Conservation (phyloP, 2,113 vertebrate species). For the Sminthopsis crassicaudata region DNA sequence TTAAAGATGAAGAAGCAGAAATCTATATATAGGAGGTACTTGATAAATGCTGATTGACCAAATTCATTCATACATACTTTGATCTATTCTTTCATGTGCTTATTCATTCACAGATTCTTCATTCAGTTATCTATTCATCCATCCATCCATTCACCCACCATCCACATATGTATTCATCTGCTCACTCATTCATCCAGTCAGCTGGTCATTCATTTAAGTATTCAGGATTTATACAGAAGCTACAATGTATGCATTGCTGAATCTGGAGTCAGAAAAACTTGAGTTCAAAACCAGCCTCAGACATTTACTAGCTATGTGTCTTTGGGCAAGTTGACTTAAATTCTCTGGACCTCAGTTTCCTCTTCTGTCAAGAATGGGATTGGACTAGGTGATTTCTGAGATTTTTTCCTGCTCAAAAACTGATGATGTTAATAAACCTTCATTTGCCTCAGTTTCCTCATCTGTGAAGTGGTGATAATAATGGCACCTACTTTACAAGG, state of each 20-base stretch:
- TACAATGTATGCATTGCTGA: neutral
- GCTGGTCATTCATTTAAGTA: neutral
- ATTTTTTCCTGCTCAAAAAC: neutral
- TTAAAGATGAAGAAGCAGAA: neutral
- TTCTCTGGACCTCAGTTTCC: neutral
- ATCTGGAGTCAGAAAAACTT: neutral
- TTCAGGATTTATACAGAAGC: neutral
- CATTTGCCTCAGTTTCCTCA: neutral
- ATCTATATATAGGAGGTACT: neutral
- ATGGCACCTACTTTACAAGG: neutral
- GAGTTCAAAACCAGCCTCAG: neutral
- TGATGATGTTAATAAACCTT: neutral
- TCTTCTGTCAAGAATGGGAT: neutral
- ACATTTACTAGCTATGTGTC: neutral
- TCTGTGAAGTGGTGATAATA: neutral
- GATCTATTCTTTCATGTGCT: neutral
- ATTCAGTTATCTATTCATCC: neutral
- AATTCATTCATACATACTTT: neutral
- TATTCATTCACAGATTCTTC: neutral
- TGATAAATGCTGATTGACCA: neutral
- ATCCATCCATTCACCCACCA: neutral
- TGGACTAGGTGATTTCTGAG: neutral
- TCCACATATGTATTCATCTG: too few species aligned
- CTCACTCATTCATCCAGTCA: neutral
- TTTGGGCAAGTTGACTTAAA: neutral